These are phyloP conservation scores for Muraenolepis orangiensis DNA, from an alignment of 2,797 vertebrate genomes.

Conservation along the genomic window DNA sequence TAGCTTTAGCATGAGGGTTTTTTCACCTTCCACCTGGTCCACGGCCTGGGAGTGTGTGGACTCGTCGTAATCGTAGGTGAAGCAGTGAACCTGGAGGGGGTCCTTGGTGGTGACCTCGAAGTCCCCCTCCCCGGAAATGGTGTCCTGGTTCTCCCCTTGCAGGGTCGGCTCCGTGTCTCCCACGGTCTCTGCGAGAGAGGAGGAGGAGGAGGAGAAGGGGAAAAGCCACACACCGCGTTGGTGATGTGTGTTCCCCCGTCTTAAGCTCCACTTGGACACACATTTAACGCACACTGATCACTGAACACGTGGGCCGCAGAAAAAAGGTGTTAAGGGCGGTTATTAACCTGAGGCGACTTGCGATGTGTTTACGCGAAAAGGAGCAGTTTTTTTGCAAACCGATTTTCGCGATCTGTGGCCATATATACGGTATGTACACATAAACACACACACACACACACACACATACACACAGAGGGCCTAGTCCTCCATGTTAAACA, in stretches of 20 bases:
- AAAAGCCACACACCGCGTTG: neutral
- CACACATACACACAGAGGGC: constrained; percentile 13
- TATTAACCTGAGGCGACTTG: neutral
- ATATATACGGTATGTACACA: constrained; percentile 1
- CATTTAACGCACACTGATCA: neutral
- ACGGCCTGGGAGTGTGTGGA: constrained; percentile 67
- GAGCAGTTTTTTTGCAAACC: constrained; percentile 21
- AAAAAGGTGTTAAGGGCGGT: neutral
- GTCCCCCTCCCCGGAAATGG: constrained; percentile 82
- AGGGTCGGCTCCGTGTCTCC: constrained; percentile 72
- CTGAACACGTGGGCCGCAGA: neutral
- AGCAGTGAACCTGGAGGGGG: constrained; percentile 47
- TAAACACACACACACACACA: too few species aligned
- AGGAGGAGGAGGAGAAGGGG: neutral
- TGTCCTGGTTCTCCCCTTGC: constrained; percentile 84
- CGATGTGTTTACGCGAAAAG: constrained; percentile 32
- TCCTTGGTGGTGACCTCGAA: constrained; percentile 73
- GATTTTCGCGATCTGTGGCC: constrained; percentile 23
- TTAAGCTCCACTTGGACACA: neutral
- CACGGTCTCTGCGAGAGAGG: constrained; percentile 63
- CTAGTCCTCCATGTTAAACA: constrained; percentile 52
- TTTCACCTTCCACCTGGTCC: constrained; percentile 75
- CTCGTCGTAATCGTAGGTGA: constrained; percentile 77
- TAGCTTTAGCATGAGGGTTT: neutral
- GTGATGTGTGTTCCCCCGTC: neutral